A percentile compares a stretch with the other conserved stretches of the same genome.
Evolutionary conservation across 2,797 vertebrate species (phyloP).

Genomic region (Crypturellus tataupa): DNA sequence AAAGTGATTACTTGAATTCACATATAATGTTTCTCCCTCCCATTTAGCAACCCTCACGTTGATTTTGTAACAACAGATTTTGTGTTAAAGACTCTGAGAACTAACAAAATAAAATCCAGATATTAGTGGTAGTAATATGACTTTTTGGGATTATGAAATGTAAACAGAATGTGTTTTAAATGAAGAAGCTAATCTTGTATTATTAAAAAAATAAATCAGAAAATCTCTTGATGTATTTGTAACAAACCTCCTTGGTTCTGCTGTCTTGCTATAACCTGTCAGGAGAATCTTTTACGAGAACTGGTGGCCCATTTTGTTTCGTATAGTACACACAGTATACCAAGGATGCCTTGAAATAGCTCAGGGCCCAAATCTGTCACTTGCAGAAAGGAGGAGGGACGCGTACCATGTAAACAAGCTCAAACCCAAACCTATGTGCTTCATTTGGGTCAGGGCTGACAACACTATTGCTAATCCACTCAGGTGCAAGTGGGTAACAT

Average conservation of each 20-base stretch:
- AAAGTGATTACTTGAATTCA: not conserved
- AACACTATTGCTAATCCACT: not conserved
- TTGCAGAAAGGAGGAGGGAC: not conserved
- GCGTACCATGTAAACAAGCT: not conserved
- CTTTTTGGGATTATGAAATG: constrained; percentile 63
- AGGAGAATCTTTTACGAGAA: not conserved
- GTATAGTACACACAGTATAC: not conserved
- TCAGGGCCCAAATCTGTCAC: not conserved
- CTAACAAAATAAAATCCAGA: constrained; percentile 18
- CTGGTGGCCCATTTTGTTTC: not conserved
- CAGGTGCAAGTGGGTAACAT: not conserved
- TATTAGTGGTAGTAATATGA: constrained; percentile 72
- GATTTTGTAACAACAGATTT: not conserved
- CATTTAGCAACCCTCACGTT: not conserved
- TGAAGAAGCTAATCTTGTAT: not conserved
- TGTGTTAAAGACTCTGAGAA: not conserved
- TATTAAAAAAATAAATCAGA: not conserved
- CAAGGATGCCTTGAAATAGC: not conserved
- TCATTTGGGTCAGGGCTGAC: not conserved
- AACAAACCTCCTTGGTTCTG: not conserved
- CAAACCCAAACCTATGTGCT: not conserved
- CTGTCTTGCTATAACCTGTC: not conserved
- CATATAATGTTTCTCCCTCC: not conserved
- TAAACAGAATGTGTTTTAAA: constrained; percentile 47
- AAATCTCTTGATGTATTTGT: not conserved